These are phyloP conservation scores for Rissa tridactyla DNA, from an alignment of 2,113 vertebrate species.

Conservation along the genomic window DNA sequence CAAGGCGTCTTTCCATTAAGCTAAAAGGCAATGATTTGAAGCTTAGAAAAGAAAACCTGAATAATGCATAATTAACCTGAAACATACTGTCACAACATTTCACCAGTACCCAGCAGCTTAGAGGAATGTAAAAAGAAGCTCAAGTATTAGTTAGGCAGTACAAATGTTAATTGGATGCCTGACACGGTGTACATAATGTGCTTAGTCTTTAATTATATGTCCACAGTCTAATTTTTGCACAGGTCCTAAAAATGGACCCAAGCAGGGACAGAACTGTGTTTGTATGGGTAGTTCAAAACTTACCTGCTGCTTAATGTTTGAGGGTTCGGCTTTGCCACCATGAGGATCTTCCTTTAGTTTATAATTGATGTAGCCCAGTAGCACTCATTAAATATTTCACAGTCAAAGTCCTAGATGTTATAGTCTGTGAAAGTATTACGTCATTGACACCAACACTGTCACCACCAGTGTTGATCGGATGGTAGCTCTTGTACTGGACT, in stretches of 20 bases:
- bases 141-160: background rate
- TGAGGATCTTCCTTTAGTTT: background rate
- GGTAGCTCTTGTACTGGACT: background rate
- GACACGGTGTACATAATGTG: background rate
- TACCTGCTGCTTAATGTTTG: background rate
- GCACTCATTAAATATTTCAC: background rate
- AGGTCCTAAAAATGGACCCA: background rate
- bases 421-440: accelerated
- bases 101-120: background rate
- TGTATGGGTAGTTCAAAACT: background rate
- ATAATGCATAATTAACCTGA: background rate
- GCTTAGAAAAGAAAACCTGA: background rate
- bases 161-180: background rate
- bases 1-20: background rate
- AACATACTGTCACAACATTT: background rate
- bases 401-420: background rate
- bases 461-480: background rate
- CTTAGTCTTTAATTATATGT: background rate
- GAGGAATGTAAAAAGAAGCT: background rate
- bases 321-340: background rate
- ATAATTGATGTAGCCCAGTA: background rate
- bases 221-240: background rate
- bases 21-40: background rate
- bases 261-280: background rate
- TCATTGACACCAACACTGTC: background rate